A percentile compares a stretch with the other conserved stretches of the same genome.
These are phyloP conservation scores for Endomychus coccineus DNA, from an alignment of 2,888 invertebrate genomes.

Conservation along the genomic window DNA sequence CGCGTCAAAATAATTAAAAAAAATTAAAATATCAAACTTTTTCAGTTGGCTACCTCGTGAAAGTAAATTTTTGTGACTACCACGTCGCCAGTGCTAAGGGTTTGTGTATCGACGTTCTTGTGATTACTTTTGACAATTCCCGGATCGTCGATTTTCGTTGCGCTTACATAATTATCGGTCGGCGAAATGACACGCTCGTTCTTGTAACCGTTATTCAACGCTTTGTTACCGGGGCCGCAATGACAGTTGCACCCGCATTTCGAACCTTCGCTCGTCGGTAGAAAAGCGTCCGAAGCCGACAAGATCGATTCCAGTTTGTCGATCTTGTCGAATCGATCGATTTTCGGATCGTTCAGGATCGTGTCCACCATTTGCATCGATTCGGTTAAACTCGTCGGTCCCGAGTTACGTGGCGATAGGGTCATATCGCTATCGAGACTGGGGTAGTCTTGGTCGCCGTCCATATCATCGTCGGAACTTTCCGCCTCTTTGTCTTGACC, in stretches of 20 bases:
- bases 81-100: constrained; percentile 85
- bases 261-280: constrained; percentile 33
- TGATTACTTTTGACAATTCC: constrained; percentile 45
- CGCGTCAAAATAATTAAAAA: too few species aligned
- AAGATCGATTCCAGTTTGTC: constrained; percentile 81
- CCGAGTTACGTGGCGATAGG: constrained; percentile 67
- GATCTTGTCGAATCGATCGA: constrained; percentile 79
- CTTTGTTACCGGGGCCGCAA: constrained; percentile 28
- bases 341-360: constrained; percentile 70
- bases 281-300: constrained; percentile 51
- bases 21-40: neutral
- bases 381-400: constrained; percentile 76
- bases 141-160: constrained; percentile 35
- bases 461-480: constrained; percentile 66
- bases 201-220: constrained; percentile 24
- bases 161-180: constrained; percentile 33
- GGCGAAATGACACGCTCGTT: constrained; percentile 37
- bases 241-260: constrained; percentile 49
- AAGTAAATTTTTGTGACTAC: constrained; percentile 77
- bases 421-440: constrained; percentile 67
- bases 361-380: constrained; percentile 87
- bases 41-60: constrained; percentile 34
- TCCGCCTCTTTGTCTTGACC: constrained; percentile 65
- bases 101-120: constrained; percentile 65
- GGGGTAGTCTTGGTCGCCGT: constrained; percentile 65